Evolutionary conservation across 1,140 invertebrate species (phyloP).

Genomic region (Diachasma alloeum): DNA sequence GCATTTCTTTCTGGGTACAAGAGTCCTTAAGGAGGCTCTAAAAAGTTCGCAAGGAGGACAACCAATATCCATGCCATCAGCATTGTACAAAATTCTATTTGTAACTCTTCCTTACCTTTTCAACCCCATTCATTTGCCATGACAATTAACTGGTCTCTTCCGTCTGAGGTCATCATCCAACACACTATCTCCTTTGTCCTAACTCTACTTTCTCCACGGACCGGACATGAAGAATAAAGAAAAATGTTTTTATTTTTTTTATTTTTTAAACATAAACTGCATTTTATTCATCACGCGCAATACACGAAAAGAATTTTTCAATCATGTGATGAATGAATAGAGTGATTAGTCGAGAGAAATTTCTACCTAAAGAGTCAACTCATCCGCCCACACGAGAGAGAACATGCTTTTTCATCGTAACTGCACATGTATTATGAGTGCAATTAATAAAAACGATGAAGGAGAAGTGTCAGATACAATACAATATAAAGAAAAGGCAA

Average conservation of each 20-base stretch:
- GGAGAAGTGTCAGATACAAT: not conserved
- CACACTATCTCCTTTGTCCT: not conserved
- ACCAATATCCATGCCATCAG: not conserved
- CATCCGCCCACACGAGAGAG: not conserved
- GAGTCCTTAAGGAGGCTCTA: not conserved
- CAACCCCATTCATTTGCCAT: not conserved
- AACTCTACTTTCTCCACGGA: not conserved
- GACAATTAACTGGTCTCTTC: not conserved
- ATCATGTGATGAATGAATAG: constrained; percentile 21
- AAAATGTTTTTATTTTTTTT: not conserved
- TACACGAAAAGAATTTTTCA: constrained; percentile 11
- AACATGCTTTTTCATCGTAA: not conserved
- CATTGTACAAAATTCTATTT: constrained; percentile 6
- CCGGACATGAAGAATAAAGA: not conserved
- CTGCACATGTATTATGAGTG: not conserved
- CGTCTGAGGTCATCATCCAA: not conserved
- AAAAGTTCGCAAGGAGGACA: not conserved
- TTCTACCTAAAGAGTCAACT: constrained; percentile 12
- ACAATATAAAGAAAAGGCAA: not conserved
- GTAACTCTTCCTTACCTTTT: not conserved
- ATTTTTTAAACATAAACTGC: not conserved
- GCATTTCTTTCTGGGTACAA: not conserved
- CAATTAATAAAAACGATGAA: constrained; percentile 23
- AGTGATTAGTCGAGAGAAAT: constrained; percentile 22
- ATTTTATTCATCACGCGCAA: constrained; percentile 1